Evolutionary conservation across 2,113 vertebrate species (phyloP).

Genomic region (Callochromis pleurospilus): DNA sequence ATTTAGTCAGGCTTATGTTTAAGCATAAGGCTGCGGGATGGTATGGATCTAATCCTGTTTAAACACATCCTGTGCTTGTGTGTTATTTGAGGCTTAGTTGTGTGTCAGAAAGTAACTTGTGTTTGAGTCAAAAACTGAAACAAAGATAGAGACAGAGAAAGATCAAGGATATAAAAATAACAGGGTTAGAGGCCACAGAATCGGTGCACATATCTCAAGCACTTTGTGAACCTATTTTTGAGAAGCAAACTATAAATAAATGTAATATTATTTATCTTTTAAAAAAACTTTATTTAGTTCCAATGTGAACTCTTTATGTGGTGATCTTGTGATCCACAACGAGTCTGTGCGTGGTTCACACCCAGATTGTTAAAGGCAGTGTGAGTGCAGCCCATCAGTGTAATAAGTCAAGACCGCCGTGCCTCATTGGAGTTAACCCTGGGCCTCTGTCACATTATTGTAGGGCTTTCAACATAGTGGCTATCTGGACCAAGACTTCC

Average conservation of each 20-base stretch:
- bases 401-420: background rate
- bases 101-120: background rate
- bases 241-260: background rate
- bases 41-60: background rate
- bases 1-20: conserved; percentile 11
- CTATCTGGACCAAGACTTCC: background rate
- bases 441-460: background rate
- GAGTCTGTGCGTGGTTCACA: background rate
- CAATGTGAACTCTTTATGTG: background rate
- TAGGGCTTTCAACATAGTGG: background rate
- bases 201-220: background rate
- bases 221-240: background rate
- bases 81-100: background rate
- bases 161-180: background rate
- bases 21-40: background rate
- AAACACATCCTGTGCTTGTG: background rate
- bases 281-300: background rate
- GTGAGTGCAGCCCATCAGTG: background rate
- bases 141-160: background rate
- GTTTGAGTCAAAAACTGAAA: background rate
- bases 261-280: background rate
- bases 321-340: background rate
- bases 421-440: background rate
- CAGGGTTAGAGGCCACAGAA: background rate
- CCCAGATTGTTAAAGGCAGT: background rate